These are phyloP conservation scores for Platorchestia sp. DNA, from an alignment of 1,140 invertebrate genomes.

Conservation along the genomic window DNA sequence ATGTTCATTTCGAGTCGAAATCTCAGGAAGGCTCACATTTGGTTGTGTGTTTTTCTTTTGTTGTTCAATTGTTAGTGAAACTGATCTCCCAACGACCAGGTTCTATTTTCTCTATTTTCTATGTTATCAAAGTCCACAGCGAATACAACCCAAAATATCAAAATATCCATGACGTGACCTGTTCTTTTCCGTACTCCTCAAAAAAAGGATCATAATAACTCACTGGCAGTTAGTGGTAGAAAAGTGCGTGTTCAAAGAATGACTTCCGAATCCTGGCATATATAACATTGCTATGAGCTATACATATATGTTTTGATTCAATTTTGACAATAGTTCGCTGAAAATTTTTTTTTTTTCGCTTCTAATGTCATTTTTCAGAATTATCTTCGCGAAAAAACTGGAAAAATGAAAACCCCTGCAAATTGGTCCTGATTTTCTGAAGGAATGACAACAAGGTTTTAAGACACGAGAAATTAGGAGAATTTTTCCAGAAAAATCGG, in stretches of 20 bases:
- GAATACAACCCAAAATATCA: not conserved
- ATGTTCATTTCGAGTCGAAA: not conserved
- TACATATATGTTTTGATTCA: not conserved
- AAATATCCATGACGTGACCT: not conserved
- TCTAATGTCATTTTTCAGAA: too few species aligned
- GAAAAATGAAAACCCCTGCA: too few species aligned
- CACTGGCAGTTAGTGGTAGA: not conserved
- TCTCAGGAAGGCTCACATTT: not conserved
- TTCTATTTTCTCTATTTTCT: not conserved
- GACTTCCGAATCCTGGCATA: not conserved
- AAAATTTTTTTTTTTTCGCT: too few species aligned
- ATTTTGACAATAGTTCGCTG: not conserved
- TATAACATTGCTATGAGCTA: not conserved
- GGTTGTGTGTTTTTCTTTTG: not conserved
- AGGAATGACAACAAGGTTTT: too few species aligned
- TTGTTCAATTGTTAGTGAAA: not conserved
- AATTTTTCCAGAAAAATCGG: too few species aligned
- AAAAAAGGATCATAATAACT: not conserved
- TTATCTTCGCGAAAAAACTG: too few species aligned
- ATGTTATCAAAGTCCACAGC: not conserved
- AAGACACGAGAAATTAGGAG: too few species aligned
- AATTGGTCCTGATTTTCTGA: too few species aligned
- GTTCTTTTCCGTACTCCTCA: not conserved
- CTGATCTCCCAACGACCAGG: not conserved
- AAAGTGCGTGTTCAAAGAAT: not conserved